Conservation (phyloP, 2,113 vertebrate species). For the Corvus hawaiiensis region DNA sequence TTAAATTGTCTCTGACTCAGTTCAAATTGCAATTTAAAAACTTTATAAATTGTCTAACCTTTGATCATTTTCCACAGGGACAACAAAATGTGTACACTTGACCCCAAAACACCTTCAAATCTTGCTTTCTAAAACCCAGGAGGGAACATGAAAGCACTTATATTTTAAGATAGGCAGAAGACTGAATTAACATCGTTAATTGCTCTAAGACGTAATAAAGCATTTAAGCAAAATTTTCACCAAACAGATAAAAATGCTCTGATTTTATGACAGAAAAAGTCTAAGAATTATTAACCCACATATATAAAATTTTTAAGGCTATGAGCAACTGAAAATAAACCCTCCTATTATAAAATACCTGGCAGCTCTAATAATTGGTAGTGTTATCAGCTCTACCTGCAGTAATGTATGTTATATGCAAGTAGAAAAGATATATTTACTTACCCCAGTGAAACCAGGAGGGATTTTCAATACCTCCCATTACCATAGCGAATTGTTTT, state of each 20-base stretch:
- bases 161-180: neutral
- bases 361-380: neutral
- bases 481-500: slow-evolving; percentile 9
- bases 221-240: neutral
- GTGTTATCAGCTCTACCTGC: neutral
- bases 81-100: neutral
- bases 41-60: neutral
- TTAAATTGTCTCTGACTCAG: neutral
- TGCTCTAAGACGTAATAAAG: neutral
- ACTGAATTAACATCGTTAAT: neutral
- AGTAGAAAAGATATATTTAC: neutral
- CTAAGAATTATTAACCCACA: neutral
- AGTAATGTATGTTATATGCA: neutral
- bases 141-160: neutral
- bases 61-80: neutral
- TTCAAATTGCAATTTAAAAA: neutral
- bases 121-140: neutral
- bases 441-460: neutral
- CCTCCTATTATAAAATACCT: neutral
- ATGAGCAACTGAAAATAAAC: neutral
- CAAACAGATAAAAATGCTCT: neutral
- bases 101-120: neutral
- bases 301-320: neutral
- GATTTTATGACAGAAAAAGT: neutral
- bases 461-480: neutral